Evolutionary conservation across 2,113 vertebrate genomes (phyloP), one percentile per base, ranked within the genome.

Genomic region (Meriones unguiculatus): DNA sequence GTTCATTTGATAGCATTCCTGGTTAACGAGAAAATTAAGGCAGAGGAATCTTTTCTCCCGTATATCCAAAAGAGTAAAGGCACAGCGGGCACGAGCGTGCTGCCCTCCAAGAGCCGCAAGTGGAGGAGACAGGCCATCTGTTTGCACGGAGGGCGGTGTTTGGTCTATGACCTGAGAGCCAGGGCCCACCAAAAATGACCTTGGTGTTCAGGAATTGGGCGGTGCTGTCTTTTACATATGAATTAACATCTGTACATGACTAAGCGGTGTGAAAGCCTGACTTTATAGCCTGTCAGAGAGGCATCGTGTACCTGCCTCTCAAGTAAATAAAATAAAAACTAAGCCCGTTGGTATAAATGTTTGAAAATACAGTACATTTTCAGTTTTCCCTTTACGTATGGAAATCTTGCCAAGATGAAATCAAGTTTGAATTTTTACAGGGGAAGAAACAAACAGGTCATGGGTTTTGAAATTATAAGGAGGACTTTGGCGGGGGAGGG

Each of bases 1-100:
- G 65, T 97, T 97, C 70, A 24, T 93, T 97, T 95, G 95, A 96
- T 93, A 98, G 86, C 97, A 87, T 95, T 82, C 95, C 98, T 97
- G 95, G 89, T 97, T 98, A 98, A 98, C 78, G 95, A 88, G 90
- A 96, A 90, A 18, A 8, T 77, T 86, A 96, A 97, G 50, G 89
- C 82, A 38, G 75, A 95, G 86, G 22, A 54, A 62, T 82, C 85
- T 91, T 93, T 94, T 8, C 22, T 25, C 90, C 93, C 72, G 32
- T 91, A 94, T 90, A 90, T 94, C 84, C 94, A 67, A 89, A 70
- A 89, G 92, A 96, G 77, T 96, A 90, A 62, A 76, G 30, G 30
- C 95, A 18, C 35, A 94, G 69, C 57, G 17, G 95, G 69, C 92
- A 2, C 87, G 95, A 95, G 88, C 38, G 82, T 46, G 13, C 76